These are phyloP conservation scores for Noctua pronuba DNA, from an alignment of 2,888 invertebrate genomes.

Conservation along the genomic window DNA sequence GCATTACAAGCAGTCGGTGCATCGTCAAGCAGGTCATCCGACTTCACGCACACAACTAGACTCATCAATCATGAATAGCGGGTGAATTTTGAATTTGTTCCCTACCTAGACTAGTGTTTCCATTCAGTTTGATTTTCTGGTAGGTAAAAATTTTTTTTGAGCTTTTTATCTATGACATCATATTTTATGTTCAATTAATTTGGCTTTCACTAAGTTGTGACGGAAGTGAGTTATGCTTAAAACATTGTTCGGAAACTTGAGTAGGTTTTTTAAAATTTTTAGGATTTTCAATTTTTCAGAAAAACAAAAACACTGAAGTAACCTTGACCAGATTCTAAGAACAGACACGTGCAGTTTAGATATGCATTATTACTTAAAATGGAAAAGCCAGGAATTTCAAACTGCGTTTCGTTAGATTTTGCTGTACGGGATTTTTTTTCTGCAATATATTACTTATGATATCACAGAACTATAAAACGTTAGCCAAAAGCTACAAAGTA, in stretches of 20 bases:
- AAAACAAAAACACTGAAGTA: constrained; percentile 13
- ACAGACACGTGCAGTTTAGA: constrained; percentile 38
- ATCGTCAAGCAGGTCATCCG: constrained; percentile 86
- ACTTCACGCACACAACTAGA: constrained; percentile 76
- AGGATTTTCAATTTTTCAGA: constrained; percentile 11
- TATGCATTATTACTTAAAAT: constrained; percentile 33
- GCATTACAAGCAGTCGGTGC: constrained; percentile 83
- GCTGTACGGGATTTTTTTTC: neutral
- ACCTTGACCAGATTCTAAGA: constrained; percentile 43
- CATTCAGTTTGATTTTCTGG: neutral
- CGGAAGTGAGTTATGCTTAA: constrained; percentile 1
- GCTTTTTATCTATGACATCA: neutral
- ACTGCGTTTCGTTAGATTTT: constrained; percentile 16
- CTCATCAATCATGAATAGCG: constrained; percentile 81
- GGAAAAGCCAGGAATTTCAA: constrained; percentile 9
- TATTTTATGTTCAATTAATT: neutral
- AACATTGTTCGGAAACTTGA: neutral
- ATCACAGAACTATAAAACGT: neutral
- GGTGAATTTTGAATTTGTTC: constrained; percentile 73
- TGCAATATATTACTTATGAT: neutral
- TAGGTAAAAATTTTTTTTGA: neutral
- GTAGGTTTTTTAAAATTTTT: neutral
- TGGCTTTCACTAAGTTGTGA: neutral
- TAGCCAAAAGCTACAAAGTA: constrained; percentile 31
- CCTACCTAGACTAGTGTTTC: constrained; percentile 40